These are phyloP conservation scores for Fistularia tabacaria DNA, from an alignment of 2,797 vertebrate species.

Conservation along the genomic window DNA sequence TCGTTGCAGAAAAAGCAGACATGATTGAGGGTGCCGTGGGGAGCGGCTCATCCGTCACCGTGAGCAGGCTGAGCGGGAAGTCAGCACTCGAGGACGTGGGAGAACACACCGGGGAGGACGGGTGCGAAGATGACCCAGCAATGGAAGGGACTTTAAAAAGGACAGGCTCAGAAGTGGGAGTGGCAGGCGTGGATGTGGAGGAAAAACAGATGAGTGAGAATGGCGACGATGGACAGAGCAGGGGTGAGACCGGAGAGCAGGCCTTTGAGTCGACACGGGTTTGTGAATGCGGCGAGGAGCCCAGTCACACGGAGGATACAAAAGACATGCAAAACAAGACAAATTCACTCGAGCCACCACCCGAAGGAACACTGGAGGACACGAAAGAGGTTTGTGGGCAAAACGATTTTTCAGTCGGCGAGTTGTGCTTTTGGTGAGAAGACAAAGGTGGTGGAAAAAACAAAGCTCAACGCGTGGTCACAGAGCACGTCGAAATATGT, in stretches of 20 bases:
- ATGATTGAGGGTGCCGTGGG: neutral
- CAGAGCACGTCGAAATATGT: slow-evolving; percentile 36
- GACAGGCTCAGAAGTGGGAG: neutral
- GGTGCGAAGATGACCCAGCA: neutral
- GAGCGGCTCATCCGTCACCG: slow-evolving; percentile 10
- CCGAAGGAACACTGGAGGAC: slow-evolving; percentile 45
- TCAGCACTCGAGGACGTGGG: slow-evolving; percentile 33
- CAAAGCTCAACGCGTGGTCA: slow-evolving; percentile 23
- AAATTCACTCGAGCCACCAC: slow-evolving; percentile 34
- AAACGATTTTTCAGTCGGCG: too few species aligned
- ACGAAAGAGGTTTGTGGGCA: slow-evolving; percentile 62
- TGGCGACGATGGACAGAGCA: slow-evolving; percentile 29
- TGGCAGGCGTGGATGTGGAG: neutral
- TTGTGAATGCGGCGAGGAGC: slow-evolving; percentile 13
- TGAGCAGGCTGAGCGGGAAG: slow-evolving; percentile 2
- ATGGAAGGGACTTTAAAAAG: slow-evolving; percentile 7
- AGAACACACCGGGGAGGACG: slow-evolving; percentile 18
- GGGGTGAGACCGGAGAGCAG: slow-evolving; percentile 7
- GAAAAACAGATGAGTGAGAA: slow-evolving; percentile 16
- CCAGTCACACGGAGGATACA: slow-evolving; percentile 17
- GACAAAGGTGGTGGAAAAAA: slow-evolving; percentile 31
- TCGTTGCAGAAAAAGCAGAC: slow-evolving; percentile 66
- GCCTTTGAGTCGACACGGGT: neutral
- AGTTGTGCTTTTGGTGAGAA: neutral
- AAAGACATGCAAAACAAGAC: slow-evolving; percentile 22